Evolutionary conservation across 35 echinoderm and acorn worm species (phyloP).

Genomic region (Amphiura filiformis): DNA sequence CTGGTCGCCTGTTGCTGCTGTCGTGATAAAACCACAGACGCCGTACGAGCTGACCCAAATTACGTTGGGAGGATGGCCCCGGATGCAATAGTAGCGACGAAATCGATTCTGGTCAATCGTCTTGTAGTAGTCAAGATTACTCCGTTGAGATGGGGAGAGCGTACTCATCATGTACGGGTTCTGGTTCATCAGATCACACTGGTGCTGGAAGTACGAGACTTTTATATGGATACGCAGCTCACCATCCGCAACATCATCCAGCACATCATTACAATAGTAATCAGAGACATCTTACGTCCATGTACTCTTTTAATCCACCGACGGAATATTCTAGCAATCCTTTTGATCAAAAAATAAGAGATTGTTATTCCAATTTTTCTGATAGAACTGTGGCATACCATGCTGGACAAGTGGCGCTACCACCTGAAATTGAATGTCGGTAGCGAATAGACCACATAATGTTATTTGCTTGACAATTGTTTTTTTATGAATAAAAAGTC

Average conservation of each 20-base stretch:
- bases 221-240: neutral
- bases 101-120: neutral
- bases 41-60: constrained; percentile 5
- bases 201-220: neutral
- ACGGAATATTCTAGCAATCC: neutral
- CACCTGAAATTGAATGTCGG: constrained; percentile 1
- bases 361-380: neutral
- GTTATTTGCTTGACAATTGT: too few species aligned
- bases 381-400: neutral
- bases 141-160: neutral
- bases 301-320: constrained; percentile 4
- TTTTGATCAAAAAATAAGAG: neutral
- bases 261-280: neutral
- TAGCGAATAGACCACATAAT: neutral
- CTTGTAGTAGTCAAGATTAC: neutral
- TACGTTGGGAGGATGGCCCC: neutral
- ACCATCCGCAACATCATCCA: neutral
- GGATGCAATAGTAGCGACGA: constrained; percentile 2
- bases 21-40: constrained; percentile 1
- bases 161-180: neutral
- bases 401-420: neutral
- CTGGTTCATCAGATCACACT: neutral
- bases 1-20: constrained; percentile 50
- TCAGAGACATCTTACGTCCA: neutral
- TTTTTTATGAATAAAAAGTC: too few species aligned